Percentiles rank a stretch among this genome's conserved stretches.
These are phyloP conservation scores for human (Homo sapiens) DNA, from an alignment of 2,113 vertebrate genomes.

Conservation along the genomic window DNA sequence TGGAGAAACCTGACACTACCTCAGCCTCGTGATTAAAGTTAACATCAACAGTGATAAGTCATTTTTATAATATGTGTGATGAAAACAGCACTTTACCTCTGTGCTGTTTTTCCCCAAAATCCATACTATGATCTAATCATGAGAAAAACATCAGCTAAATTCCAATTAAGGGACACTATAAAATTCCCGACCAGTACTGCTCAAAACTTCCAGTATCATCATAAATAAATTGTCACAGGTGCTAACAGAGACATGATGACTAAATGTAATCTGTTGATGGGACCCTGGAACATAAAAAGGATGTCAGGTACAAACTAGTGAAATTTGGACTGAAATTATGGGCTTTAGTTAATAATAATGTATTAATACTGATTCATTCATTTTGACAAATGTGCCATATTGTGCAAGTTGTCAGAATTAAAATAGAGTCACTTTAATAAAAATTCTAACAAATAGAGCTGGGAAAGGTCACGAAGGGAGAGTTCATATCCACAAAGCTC, in stretches of 20 bases:
- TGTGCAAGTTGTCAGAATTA: neutral
- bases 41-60: neutral
- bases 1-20: neutral
- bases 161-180: fast-evolving
- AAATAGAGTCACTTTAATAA: neutral
- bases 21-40: neutral
- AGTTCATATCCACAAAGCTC: neutral
- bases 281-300: neutral
- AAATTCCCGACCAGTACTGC: neutral
- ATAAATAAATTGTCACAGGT: neutral
- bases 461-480: neutral
- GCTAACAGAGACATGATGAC: neutral
- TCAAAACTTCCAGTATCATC: neutral
- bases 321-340: neutral
- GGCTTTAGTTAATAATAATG: neutral
- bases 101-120: neutral
- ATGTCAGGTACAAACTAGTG: neutral
- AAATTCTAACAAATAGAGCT: neutral
- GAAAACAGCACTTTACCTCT: neutral
- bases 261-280: neutral
- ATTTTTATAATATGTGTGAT: neutral
- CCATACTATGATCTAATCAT: neutral
- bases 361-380: neutral
- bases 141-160: neutral
- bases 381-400: neutral